Evolutionary conservation across 2,888 invertebrate genomes (phyloP).

Genomic region (Oxytorus armatus): DNA sequence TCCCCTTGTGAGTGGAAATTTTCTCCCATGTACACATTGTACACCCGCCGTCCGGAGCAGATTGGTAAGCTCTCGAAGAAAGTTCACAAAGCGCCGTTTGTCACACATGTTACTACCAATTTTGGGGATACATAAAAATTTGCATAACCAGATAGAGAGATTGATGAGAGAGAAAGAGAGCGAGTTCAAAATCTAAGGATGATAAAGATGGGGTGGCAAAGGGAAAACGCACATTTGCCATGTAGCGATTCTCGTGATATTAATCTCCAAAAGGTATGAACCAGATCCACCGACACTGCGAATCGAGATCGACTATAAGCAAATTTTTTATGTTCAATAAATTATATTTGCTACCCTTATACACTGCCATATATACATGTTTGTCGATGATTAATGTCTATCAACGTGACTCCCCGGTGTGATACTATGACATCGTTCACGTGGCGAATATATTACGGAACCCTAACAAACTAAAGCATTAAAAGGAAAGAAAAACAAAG

Average conservation of each 20-base stretch:
- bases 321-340: slow-evolving; percentile 35
- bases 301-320: slow-evolving; percentile 35
- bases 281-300: neutral
- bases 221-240: slow-evolving; percentile 71
- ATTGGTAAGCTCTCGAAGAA: slow-evolving; percentile 40
- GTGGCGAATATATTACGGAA: slow-evolving; percentile 9
- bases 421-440: slow-evolving; percentile 19
- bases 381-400: slow-evolving; percentile 35
- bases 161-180: slow-evolving; percentile 9
- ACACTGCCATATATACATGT: neutral
- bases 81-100: slow-evolving; percentile 63
- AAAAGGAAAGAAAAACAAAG: slow-evolving; percentile 11
- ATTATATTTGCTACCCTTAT: slow-evolving; percentile 23
- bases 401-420: slow-evolving; percentile 10
- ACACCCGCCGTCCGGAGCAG: no score
- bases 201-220: slow-evolving; percentile 49
- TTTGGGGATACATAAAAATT: slow-evolving; percentile 74
- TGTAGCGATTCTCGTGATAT: slow-evolving; percentile 65
- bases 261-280: slow-evolving; percentile 7
- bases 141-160: slow-evolving; percentile 70
- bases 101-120: slow-evolving; percentile 70
- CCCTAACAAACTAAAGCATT: no score
- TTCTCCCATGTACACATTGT: slow-evolving; percentile 42
- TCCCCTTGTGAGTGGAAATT: slow-evolving; percentile 25
- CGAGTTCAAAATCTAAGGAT: slow-evolving; percentile 26